Base-by-base conservation (phyloP, 2,113 vertebrate species). In the Podarcis cretensis region DNA sequence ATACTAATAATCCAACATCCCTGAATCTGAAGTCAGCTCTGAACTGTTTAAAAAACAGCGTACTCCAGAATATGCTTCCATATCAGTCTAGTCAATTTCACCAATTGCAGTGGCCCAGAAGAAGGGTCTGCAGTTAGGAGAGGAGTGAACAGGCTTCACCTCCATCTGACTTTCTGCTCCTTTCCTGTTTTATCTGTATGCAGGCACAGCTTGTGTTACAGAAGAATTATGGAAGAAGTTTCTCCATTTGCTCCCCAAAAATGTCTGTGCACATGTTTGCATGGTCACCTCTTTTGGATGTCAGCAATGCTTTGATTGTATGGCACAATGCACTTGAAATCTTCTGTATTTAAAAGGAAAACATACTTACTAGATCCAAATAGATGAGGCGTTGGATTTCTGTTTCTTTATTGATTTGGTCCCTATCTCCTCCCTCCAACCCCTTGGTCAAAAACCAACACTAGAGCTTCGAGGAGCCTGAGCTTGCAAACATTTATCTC, bases 381-480 rank as follows among this genome's bases (percentile, higher is more conserved):
- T 21, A 16, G 16, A 35, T 68, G 27, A 48, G 4, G 6, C 23
- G 12, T 23, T 83, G 87, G 14, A 65, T 80, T 66, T 35, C 21
- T 57, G 21, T 20, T 48, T 83, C 20, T 65, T 21, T 86, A 71
- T 75, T 59, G 79, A 21, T 79, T 16, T 54, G 69, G 59, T 63
- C 9, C 92, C 93, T 91, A 84, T 93, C 90, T 63, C 87, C 87
- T 59, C 87, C 85, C 95, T 89, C 85, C 87, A 89, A 89, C 13
- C 13, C 18, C 18, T 63, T 69, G 88, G 73, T 90, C 94, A 84
- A 84, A 89, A 91, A 86, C 85, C 89, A 92, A 88, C 16, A 84
- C 92, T 73, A 18, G 35, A 93, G 93, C 92, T 94, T 95, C 93
- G 90, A 92, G 92, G 54, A 87, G 54, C 74, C 85, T 91, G 89